Evolutionary conservation across 2,113 vertebrate species (phyloP).

Genomic region (Thunnus thynnus): DNA sequence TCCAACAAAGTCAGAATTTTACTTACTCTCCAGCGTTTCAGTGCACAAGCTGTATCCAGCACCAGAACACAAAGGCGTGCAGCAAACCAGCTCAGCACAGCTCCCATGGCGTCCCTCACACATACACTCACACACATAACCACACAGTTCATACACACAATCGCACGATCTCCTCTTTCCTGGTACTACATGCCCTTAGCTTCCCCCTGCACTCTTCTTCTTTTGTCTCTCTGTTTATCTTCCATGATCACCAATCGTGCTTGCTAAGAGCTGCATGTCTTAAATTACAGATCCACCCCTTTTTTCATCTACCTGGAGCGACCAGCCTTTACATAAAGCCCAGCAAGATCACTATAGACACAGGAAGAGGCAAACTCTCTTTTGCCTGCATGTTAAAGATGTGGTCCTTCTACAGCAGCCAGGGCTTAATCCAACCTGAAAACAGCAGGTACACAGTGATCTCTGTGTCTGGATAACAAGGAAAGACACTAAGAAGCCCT

Average conservation of each 20-base stretch:
- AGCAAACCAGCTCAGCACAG: constrained; percentile 70
- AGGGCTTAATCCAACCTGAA: constrained; percentile 60
- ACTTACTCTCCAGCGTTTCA: constrained; percentile 69
- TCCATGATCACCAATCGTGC: background rate
- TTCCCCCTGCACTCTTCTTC: background rate
- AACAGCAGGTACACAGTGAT: constrained; percentile 54
- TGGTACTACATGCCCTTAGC: background rate
- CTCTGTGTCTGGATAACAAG: constrained; percentile 61
- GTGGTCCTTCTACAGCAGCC: background rate
- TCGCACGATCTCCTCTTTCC: background rate
- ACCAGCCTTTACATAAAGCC: background rate
- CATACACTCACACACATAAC: constrained; percentile 10
- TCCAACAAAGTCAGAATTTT: background rate
- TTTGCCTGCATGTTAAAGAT: constrained; percentile 7
- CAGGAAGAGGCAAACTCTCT: background rate
- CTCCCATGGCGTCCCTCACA: constrained; percentile 62
- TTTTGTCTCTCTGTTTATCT: constrained; percentile 24
- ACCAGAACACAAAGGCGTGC: constrained; percentile 41
- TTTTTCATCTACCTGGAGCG: background rate
- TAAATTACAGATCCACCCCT: constrained; percentile 9
- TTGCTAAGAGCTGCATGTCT: constrained; percentile 10
- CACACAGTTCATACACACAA: background rate
- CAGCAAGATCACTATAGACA: background rate
- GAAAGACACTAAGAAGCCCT: constrained; percentile 68
- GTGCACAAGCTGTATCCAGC: constrained; percentile 23